Percentiles rank a stretch among this genome's conserved stretches.
Conservation (phyloP, 2,113 vertebrate genomes). For the Platycercus adscitus region DNA sequence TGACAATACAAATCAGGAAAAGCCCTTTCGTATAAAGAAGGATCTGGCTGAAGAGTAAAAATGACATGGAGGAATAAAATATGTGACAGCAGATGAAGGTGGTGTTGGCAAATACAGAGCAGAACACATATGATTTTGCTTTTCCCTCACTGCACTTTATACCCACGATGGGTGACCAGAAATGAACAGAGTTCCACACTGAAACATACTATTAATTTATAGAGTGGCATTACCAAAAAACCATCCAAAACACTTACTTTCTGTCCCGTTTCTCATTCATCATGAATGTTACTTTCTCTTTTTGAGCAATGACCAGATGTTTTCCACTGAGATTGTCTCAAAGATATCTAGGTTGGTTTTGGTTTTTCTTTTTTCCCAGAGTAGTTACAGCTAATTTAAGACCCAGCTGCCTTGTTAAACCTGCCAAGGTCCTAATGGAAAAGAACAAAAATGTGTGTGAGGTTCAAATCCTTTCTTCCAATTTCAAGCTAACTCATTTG, state of each 20-base stretch:
- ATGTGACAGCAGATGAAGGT: neutral
- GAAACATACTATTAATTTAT: neutral
- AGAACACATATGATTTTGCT: neutral
- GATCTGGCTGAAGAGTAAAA: neutral
- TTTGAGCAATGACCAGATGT: neutral
- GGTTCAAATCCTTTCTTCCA: neutral
- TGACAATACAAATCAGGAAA: neutral
- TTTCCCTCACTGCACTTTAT: neutral
- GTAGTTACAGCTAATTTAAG: constrained; percentile 7
- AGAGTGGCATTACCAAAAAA: neutral
- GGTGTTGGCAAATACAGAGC: neutral
- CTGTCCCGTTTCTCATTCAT: neutral
- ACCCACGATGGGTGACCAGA: neutral
- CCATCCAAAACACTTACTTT: neutral
- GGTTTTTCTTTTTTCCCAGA: neutral
- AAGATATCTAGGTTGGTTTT: neutral
- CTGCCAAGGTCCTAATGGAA: neutral
- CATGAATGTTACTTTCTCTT: neutral
- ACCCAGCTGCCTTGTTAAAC: neutral
- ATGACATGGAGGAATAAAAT: neutral
- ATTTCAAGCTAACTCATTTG: neutral
- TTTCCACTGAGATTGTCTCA: constrained; percentile 9
- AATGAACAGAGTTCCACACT: neutral
- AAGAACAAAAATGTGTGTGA: neutral
- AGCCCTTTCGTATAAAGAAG: neutral